Evolutionary conservation across 2,797 vertebrate genomes (phyloP), one percentile per base, ranked within the genome.

Genomic region (Kryptolebias ocellatus): DNA sequence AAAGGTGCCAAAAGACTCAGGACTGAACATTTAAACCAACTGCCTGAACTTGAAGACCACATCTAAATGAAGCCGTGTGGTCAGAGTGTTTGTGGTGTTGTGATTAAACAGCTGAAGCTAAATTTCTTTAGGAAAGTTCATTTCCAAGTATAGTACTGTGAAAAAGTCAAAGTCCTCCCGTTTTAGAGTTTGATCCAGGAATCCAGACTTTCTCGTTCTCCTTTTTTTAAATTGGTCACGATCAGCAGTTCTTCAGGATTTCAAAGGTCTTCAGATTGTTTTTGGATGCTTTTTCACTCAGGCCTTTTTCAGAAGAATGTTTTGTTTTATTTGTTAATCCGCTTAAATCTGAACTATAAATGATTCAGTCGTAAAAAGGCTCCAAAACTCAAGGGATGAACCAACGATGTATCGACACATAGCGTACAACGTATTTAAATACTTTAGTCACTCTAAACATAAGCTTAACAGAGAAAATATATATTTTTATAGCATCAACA

Each of bases 1-100:
- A 64, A 74, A 73, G 28, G 66, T 84, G 74, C 74, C 76, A 84
- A 85, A 87, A 80, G 59, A 87, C 83, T 88, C 87, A 83, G 86
- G 81, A 76, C 59, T 76, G 60, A 74, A 79, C 72, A 53, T 52
- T 52, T 5, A 3, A 64, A 60, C 53, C 61, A 42, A 63, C 67
- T 64, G 50, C 60, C 76, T 74, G 50, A 80, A 65, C 51, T 79
- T 14, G 64, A 59, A 64, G 52, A 10, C 31, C 63, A 64, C 54
- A 29, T 55, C 54, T 52, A 20, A 47, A 59, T 53, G 20, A 71
- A 55, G 29, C 17, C 0, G 51, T 42, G 50, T 47, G 18, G 6
- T 54, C 18, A 10, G n/a, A 53, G 50, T 67, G 54, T 65, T 31
- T 53, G 15, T 34, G 4, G 9, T 34, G 34, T 34, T 34, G 34